These are phyloP conservation scores for Platycheirus albimanus DNA, from an alignment of 2,888 invertebrate species.

Conservation along the genomic window DNA sequence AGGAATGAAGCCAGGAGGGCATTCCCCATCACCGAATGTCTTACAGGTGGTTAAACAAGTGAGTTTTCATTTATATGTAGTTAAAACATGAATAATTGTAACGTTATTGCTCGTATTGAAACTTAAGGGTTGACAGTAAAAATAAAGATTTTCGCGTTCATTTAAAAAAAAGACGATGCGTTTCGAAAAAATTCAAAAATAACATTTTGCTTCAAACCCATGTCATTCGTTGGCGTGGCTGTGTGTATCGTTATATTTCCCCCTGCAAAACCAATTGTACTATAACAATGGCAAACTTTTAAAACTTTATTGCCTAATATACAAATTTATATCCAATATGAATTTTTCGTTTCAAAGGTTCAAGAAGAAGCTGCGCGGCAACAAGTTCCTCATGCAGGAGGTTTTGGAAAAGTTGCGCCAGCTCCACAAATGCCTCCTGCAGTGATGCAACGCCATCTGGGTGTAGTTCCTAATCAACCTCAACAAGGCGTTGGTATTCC, in stretches of 20 bases:
- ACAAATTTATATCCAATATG: neutral
- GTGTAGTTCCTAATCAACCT: constrained; percentile 80
- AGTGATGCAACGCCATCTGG: constrained; percentile 83
- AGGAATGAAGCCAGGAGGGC: constrained; percentile 87
- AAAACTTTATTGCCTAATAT: too few relatives aligned
- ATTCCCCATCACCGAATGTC: constrained; percentile 91
- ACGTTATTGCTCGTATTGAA: too few relatives aligned
- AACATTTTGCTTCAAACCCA: too few relatives aligned
- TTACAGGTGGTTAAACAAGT: constrained; percentile 92
- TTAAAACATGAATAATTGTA: too few relatives aligned
- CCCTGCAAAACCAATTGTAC: too few relatives aligned
- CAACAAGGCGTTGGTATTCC: constrained; percentile 72
- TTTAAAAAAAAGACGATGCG: too few relatives aligned
- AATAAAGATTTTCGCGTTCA: too few relatives aligned
- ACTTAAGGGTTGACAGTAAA: too few relatives aligned
- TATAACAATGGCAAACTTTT: too few relatives aligned
- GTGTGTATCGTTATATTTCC: too few relatives aligned
- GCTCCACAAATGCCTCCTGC: constrained; percentile 83
- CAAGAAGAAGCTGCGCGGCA: constrained; percentile 96
- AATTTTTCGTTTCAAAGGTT: constrained; percentile 83
- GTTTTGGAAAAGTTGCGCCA: constrained; percentile 90
- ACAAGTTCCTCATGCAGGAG: constrained; percentile 89
- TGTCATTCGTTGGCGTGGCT: too few relatives aligned
- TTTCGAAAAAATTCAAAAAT: too few relatives aligned
- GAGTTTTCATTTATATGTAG: constrained; percentile 33